Percentiles rank a stretch among this genome's conserved stretches.
Evolutionary conservation across 2,888 invertebrate species (phyloP).

Genomic region (Netelia virgata): DNA sequence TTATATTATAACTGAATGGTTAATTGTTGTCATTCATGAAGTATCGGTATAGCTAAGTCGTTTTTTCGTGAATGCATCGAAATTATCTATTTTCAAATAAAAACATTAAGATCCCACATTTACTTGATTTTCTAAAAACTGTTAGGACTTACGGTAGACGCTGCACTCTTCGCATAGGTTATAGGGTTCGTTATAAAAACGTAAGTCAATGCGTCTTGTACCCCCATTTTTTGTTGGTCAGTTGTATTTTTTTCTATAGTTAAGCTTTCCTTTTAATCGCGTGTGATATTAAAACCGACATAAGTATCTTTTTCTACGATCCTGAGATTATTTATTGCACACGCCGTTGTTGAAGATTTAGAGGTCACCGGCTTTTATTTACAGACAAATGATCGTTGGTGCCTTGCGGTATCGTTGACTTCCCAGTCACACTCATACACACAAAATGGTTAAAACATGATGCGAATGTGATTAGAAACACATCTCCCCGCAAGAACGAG

Average conservation of each 20-base stretch:
- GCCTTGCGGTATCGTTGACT: not conserved
- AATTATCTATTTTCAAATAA: not conserved
- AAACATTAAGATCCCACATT: not conserved
- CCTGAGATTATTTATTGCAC: not conserved
- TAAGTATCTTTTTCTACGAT: not conserved
- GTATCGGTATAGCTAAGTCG: not conserved
- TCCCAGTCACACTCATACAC: not conserved
- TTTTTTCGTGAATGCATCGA: not conserved
- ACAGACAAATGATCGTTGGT: not conserved
- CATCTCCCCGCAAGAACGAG: not conserved
- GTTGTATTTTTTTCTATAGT: not conserved
- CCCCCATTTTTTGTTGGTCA: conserved; percentile 70
- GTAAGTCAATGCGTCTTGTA: conserved; percentile 76
- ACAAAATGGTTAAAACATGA: not conserved
- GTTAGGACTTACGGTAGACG: conserved; percentile 72
- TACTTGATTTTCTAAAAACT: not conserved
- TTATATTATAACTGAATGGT: not conserved
- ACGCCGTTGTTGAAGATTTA: not conserved
- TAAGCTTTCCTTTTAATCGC: not conserved
- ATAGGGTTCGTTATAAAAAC: conserved; percentile 77
- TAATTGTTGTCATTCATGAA: too few species aligned
- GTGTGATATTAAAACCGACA: not conserved
- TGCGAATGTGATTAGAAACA: not conserved
- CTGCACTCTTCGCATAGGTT: conserved; percentile 74
- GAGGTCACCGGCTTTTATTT: conserved; percentile 9